A percentile compares a stretch with the other conserved stretches of the same genome.
Evolutionary conservation across 2,888 invertebrate genomes (phyloP).

Genomic region (Pristionchus mayeri): DNA sequence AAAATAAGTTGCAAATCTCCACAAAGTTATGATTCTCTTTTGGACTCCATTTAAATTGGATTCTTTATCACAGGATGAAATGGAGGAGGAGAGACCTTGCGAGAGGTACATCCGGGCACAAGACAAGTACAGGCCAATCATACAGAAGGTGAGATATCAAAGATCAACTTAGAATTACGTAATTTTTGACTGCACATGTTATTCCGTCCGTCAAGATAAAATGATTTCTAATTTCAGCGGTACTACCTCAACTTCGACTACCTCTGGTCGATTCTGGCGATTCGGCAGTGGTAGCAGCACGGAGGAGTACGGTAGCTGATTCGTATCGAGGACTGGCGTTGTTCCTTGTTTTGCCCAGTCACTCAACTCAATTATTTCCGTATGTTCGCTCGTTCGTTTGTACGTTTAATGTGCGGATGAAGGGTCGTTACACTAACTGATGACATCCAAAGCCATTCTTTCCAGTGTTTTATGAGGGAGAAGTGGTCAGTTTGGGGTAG

Average conservation of each 20-base stretch:
- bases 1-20: too few species aligned
- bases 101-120: background rate
- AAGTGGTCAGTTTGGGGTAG: background rate
- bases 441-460: constrained; percentile 12
- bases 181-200: too few species aligned
- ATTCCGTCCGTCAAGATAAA: too few species aligned
- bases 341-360: background rate
- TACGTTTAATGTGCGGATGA: background rate
- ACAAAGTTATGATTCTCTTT: too few species aligned
- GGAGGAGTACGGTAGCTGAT: background rate
- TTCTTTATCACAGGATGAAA: too few species aligned
- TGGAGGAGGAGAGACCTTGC: constrained; percentile 3
- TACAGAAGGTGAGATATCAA: constrained; percentile 34
- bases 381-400: constrained; percentile 9
- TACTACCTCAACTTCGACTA: constrained; percentile 38
- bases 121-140: background rate
- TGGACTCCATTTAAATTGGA: too few species aligned
- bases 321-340: constrained; percentile 22
- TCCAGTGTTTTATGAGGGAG: background rate
- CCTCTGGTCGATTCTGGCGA: constrained; percentile 37
- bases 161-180: background rate
- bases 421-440: background rate
- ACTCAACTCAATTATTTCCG: background rate
- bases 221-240: background rate
- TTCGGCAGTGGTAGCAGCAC: background rate